Evolutionary conservation across 2,888 invertebrate species (phyloP), one percentile per base, ranked within the genome.

Genomic region (Hartigia nigra): DNA sequence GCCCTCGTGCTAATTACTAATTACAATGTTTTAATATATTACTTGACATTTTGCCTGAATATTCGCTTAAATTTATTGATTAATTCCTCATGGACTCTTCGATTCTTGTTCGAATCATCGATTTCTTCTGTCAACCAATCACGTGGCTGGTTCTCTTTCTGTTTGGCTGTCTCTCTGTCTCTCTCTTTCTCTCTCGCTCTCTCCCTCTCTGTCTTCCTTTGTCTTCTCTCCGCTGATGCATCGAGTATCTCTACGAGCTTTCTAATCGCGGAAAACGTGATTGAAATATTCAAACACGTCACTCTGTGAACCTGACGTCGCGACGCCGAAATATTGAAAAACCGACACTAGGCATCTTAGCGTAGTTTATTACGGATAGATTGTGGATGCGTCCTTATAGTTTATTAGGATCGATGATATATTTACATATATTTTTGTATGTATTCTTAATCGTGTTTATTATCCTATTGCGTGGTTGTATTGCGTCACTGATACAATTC

Each of bases 311-410:
- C 14, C 55, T 9, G 55, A 55, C 55, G 55, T 55, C 23, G 14
- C 39, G 14, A 14, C 39, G 55, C 9, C 55, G 23, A 55, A 55
- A 9, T 23, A 55, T 55, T 55, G 23, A 23, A 23, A 55, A 84
- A 84, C 75, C 80, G 80, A 77, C 81, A 80, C 82, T 82, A n/a
- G 74, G 14, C 14, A 5, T 23, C 1, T 55, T 23, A 2, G 9
- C 14, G 55, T 5, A 5, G 9, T 55, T 55, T 9, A 23, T 55
- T 55, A 23, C 55, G 55, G 55, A 23, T 23, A 23, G 5, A 55
- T 55, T 55, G 55, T 55, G 55, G 55, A 55, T 55, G 55, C 55
- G 55, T 9, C 55, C 23, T 9, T 55, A 55, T 55, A 23, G 5
- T 23, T 1, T 23, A 55, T 23, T 55, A 9, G 9, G 23, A 23